A percentile compares a stretch with the other conserved stretches of the same genome.
These are phyloP conservation scores for Athene noctua DNA, from an alignment of 2,113 vertebrate genomes.

Conservation along the genomic window DNA sequence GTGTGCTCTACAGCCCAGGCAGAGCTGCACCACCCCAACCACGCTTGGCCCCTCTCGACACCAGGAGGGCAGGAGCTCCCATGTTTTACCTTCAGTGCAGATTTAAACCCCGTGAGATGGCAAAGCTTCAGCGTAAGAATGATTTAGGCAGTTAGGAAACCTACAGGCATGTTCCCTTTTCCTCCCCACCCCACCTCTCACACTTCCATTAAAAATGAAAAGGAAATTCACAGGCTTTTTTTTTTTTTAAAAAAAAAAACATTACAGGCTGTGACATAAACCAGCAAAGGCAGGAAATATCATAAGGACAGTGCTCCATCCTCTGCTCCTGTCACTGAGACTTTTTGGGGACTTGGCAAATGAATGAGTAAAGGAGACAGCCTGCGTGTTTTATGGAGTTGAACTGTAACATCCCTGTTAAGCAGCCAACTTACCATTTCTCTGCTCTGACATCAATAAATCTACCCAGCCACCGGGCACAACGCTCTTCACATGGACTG, in stretches of 20 bases:
- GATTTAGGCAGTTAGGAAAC: neutral
- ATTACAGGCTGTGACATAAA: conserved; percentile 38
- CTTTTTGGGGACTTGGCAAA: conserved; percentile 59
- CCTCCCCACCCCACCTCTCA: conserved; percentile 14
- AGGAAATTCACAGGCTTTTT: conserved; percentile 15
- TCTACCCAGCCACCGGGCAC: neutral
- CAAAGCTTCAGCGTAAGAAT: neutral
- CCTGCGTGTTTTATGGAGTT: conserved; percentile 37
- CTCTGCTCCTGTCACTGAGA: conserved; percentile 3
- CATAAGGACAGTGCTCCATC: conserved; percentile 43
- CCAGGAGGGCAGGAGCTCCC: neutral
- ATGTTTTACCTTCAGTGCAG: accelerated
- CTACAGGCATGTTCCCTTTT: neutral
- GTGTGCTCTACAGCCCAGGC: accelerated
- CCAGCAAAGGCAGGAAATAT: conserved; percentile 50
- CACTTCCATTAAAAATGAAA: neutral
- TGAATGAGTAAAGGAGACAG: conserved; percentile 36
- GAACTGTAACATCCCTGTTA: conserved; percentile 61
- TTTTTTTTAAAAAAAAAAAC: neutral
- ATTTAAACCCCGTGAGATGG: neutral
- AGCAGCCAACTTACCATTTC: conserved; percentile 30
- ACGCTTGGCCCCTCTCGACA: accelerated
- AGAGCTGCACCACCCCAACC: neutral
- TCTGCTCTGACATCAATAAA: conserved; percentile 31
- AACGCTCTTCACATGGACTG: neutral